These are phyloP conservation scores for Tragopan temminckii DNA, from an alignment of 2,797 vertebrate species.

Conservation along the genomic window DNA sequence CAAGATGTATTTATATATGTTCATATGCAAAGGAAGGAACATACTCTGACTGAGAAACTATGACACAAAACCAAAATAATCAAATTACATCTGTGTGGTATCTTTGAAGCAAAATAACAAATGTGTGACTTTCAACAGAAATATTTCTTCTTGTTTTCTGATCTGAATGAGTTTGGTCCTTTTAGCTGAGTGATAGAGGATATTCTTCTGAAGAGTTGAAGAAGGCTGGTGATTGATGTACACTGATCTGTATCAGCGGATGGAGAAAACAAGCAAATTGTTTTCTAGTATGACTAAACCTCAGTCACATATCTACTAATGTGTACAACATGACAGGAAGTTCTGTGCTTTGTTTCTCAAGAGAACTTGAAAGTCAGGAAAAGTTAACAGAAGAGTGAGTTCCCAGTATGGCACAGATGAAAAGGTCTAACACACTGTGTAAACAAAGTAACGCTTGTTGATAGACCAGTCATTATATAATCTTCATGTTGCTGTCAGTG, in stretches of 20 bases:
- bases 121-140: not conserved
- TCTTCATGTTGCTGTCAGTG: not conserved
- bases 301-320: not conserved
- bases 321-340: not conserved
- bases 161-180: not conserved
- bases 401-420: not conserved
- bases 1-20: not conserved
- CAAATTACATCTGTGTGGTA: not conserved
- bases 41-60: not conserved
- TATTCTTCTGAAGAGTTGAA: not conserved
- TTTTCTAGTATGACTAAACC: not conserved
- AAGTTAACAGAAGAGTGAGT: not conserved
- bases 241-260: not conserved
- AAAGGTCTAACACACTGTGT: not conserved
- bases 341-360: not conserved
- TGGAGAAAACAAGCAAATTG: not conserved
- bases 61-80: not conserved
- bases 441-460: not conserved
- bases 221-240: not conserved
- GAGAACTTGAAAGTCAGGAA: not conserved
- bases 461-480: not conserved
- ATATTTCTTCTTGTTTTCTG: not conserved
- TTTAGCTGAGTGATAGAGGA: not conserved
- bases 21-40: not conserved
- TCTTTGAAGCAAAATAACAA: not conserved